A percentile compares a stretch with the other conserved stretches of the same genome.
Evolutionary conservation across 2,113 vertebrate species (phyloP).

Genomic region (Bos indicus): DNA sequence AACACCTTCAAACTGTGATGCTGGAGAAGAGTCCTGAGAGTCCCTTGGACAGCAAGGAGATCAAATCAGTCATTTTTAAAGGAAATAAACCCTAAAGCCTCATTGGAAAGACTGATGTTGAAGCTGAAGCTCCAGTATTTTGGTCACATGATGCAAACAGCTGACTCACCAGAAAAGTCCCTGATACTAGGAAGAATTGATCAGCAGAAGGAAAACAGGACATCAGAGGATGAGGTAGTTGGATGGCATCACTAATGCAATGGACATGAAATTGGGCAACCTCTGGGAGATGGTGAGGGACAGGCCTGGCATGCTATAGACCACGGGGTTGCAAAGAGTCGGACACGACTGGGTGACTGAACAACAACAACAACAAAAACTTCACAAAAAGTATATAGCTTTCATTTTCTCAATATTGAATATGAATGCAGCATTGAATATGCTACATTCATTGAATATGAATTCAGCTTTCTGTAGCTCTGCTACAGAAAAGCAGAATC

Average conservation of each 20-base stretch:
- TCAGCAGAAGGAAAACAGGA: not conserved
- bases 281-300: not conserved
- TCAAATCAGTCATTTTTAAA: not conserved
- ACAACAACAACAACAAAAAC: not conserved
- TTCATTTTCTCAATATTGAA: not conserved
- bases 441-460: too few species aligned
- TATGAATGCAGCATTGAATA: not conserved
- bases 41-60: not conserved
- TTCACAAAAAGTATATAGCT: not conserved
- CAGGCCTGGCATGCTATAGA: not conserved
- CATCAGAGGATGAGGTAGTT: not conserved
- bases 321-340: not conserved
- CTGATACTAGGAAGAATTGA: not conserved
- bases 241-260: not conserved
- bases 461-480: too few species aligned
- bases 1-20: not conserved
- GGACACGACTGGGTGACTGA: accelerated
- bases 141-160: not conserved
- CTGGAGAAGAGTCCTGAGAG: not conserved
- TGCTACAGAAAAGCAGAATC: not conserved
- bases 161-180: not conserved
- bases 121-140: not conserved
- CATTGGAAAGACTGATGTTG: not conserved
- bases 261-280: not conserved
- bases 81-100: not conserved